Percentiles rank a stretch among this genome's conserved stretches.
These are phyloP conservation scores for Fulica atra DNA, from an alignment of 2,113 vertebrate genomes.

Conservation along the genomic window DNA sequence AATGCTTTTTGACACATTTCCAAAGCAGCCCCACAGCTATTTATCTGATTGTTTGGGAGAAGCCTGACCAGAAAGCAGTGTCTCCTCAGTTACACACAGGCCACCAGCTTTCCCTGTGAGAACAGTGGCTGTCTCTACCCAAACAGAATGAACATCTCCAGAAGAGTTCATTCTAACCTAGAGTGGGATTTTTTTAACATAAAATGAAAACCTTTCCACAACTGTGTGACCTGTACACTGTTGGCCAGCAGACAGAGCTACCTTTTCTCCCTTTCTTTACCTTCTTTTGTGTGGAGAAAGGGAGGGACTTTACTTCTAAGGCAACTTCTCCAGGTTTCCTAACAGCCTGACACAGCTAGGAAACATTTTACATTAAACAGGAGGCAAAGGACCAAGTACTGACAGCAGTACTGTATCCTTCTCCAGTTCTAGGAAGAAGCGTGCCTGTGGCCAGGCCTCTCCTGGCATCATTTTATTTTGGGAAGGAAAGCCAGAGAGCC, in stretches of 20 bases:
- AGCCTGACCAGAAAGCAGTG: not conserved
- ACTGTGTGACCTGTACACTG: accelerated
- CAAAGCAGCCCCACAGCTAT: accelerated
- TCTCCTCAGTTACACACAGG: not conserved
- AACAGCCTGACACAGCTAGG: not conserved
- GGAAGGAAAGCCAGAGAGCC: not conserved
- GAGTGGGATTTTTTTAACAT: not conserved
- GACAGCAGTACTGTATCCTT: not conserved
- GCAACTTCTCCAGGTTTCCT: not conserved
- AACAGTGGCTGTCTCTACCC: not conserved
- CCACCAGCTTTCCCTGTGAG: not conserved
- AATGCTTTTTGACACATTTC: no score
- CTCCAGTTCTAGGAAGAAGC: not conserved
- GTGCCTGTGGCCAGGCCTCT: not conserved
- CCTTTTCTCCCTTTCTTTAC: not conserved
- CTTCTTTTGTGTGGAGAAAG: not conserved
- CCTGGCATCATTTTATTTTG: not conserved
- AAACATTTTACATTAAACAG: conserved; percentile 8
- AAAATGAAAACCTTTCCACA: not conserved
- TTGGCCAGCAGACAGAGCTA: not conserved
- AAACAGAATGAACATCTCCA: not conserved
- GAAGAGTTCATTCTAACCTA: not conserved
- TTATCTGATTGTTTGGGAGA: not conserved
- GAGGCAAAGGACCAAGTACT: not conserved
- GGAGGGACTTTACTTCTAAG: conserved; percentile 4